Evolutionary conservation across 2,797 vertebrate species (phyloP), one percentile per base, ranked within the genome.

Genomic region (Tragopan temminckii): DNA sequence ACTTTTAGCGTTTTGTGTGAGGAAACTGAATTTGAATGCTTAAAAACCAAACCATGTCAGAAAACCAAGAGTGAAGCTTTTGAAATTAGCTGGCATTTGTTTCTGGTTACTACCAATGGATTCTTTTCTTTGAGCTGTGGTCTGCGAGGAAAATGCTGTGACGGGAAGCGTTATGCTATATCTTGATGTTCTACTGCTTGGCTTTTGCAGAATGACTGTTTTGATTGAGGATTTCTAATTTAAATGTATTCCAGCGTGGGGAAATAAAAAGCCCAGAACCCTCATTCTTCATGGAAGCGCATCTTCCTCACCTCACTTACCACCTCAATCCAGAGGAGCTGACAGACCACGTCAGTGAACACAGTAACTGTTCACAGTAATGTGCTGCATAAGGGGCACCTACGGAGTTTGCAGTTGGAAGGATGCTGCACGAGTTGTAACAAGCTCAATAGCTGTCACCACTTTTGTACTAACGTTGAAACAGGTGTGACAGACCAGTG

Each of bases 51-150:
- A 55, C 19, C 11, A 6, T 2, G 4, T 63, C 38, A 63, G 55
- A 81, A 89, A 76, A 72, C 35, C 12, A 63, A 64, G 50, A 17
- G 64, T 5, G 5, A 53, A 48, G 31, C 1, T 2, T 45, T 40
- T 64, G 72, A 89, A 93, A 85, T 61, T 29, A 68, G 25, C 46
- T 64, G 52, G 52, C 7, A 27, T 80, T 85, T 59, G 25, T 66
- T 80, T 91, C 80, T 5, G 4, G 36, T 66, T 84, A 40, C 14
- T 35, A 35, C 45, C 42, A 38, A 53, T 0, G 2, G 29, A 29
- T 67, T 45, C 3, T 82, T 64, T 80, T 59, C 58, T 81, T 50
- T 40, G 74, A 88, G 40, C 33, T 61, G 6, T 67, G 27, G 16
- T 74, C 61, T 67, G 57, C 43, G 13, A 57, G 40, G n/a, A 80